Conservation (phyloP, 92 coral and sea anemone genomes). For the Paragorgia papillata region DNA sequence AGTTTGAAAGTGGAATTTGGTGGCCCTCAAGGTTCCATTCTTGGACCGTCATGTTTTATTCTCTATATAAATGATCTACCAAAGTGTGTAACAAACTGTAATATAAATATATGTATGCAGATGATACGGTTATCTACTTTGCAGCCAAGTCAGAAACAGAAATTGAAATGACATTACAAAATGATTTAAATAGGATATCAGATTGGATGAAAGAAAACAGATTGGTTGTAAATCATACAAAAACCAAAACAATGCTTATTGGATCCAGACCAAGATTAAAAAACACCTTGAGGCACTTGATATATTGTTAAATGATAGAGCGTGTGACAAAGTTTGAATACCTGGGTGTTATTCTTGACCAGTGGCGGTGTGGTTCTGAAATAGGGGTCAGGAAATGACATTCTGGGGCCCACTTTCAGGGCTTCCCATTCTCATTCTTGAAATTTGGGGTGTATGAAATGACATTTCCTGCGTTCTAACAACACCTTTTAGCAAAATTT, state of each 20-base stretch:
- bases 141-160: neutral
- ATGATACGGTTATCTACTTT: conserved; percentile 2
- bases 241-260: conserved; percentile 6
- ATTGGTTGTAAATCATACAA: neutral
- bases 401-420: no score
- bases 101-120: conserved; percentile 14
- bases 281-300: neutral
- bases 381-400: no score
- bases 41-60: no score
- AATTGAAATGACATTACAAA: neutral
- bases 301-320: neutral
- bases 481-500: no score
- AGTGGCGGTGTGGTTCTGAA: no score
- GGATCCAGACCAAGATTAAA: neutral
- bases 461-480: no score
- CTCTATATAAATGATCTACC: conserved; percentile 19
- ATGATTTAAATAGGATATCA: neutral
- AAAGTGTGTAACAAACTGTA: neutral
- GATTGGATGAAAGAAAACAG: conserved; percentile 1
- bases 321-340: neutral
- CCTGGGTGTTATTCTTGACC: neutral
- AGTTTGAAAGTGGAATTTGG: no score
- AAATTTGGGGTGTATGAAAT: no score
- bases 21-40: no score
- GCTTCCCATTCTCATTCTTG: no score